Percentiles rank a stretch among this genome's conserved stretches.
Evolutionary conservation across 2,797 vertebrate genomes (phyloP).

Genomic region (Siniperca obscura): DNA sequence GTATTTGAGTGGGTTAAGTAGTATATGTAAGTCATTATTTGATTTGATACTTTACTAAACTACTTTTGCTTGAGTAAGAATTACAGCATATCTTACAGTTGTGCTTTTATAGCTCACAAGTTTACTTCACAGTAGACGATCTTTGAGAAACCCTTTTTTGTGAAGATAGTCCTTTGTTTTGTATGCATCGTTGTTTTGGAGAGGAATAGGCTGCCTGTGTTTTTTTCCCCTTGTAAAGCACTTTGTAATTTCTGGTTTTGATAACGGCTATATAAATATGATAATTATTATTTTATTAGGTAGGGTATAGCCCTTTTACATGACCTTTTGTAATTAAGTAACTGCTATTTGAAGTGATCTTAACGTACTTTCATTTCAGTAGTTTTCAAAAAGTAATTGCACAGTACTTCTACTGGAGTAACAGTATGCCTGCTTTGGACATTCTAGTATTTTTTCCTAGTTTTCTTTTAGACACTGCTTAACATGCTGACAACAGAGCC

Average conservation of each 20-base stretch:
- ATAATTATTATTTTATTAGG: background rate
- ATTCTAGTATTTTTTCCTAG: background rate
- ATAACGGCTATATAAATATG: background rate
- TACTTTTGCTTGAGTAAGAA: too few species aligned
- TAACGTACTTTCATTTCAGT: background rate
- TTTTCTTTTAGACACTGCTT: background rate
- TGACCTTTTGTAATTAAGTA: background rate
- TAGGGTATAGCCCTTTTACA: background rate
- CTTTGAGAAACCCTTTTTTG: background rate
- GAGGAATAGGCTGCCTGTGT: background rate
- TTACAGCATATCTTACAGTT: background rate
- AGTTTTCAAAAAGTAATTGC: background rate
- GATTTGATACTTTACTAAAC: too few species aligned
- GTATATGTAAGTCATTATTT: background rate
- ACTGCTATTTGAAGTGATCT: background rate
- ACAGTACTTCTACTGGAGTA: background rate
- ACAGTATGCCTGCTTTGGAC: background rate
- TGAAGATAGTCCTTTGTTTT: background rate
- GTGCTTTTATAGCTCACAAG: background rate
- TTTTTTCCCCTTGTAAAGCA: background rate
- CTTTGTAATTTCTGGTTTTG: slow-evolving; percentile 1
- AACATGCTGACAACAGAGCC: background rate
- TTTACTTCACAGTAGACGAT: background rate
- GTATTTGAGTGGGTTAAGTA: background rate
- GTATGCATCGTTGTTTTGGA: background rate